These are phyloP conservation scores for Caenorhabditis sulstoni DNA, from an alignment of 2,888 invertebrate species.

Conservation along the genomic window DNA sequence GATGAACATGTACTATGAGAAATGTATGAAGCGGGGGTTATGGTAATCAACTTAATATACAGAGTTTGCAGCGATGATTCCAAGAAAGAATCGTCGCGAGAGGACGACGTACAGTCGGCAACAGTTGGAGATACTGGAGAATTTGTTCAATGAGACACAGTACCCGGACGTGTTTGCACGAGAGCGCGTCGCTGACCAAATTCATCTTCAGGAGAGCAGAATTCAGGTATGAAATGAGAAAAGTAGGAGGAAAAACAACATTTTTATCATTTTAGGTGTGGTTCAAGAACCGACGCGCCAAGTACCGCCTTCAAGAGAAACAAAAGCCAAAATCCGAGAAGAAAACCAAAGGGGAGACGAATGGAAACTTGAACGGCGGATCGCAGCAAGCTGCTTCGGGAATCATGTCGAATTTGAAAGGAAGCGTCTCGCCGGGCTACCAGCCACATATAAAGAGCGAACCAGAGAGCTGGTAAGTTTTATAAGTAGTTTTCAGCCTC, in stretches of 20 bases:
- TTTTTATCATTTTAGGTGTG: constrained; percentile 71
- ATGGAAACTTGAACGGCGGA: constrained; percentile 4
- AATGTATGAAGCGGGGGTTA: constrained; percentile 18
- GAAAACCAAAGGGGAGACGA: constrained; percentile 14
- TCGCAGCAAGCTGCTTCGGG: neutral
- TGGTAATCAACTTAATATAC: neutral
- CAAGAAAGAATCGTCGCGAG: constrained; percentile 75
- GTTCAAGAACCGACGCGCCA: constrained; percentile 79
- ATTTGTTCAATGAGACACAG: constrained; percentile 66
- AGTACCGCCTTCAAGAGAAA: constrained; percentile 78
- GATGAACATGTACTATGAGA: constrained; percentile 44
- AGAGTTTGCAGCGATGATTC: constrained; percentile 68
- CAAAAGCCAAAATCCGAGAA: constrained; percentile 71
- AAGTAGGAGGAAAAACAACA: constrained; percentile 5
- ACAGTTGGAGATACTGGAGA: constrained; percentile 73
- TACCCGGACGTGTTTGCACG: constrained; percentile 78
- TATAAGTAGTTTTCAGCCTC: constrained; percentile 21
- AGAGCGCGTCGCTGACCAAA: constrained; percentile 76
- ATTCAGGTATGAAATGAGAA: constrained; percentile 71
- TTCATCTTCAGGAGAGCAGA: constrained; percentile 75
- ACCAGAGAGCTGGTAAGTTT: constrained; percentile 65
- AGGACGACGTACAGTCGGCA: constrained; percentile 77
- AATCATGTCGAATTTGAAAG: constrained; percentile 11
- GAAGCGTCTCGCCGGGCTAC: constrained; percentile 46
- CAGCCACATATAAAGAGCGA: constrained; percentile 65